These are phyloP conservation scores for Aphelocoma coerulescens DNA, from an alignment of 2,113 vertebrate genomes.

Conservation along the genomic window DNA sequence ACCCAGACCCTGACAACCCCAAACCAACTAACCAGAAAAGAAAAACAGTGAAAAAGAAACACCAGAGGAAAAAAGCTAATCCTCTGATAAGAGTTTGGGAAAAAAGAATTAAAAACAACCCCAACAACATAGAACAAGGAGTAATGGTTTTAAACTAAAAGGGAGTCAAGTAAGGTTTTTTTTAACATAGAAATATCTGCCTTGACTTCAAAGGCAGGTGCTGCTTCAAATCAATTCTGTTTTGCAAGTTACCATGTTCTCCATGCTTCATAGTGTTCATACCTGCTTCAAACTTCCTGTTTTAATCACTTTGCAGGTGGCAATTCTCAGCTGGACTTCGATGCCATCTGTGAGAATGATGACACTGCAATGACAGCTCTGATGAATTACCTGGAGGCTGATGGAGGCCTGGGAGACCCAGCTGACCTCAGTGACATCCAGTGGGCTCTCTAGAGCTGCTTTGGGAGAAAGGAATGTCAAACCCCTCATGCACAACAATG, in stretches of 20 bases:
- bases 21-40: background rate
- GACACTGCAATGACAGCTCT: conserved; percentile 87
- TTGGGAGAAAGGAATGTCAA: background rate
- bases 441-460: conserved; percentile 82
- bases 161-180: background rate
- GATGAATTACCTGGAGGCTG: conserved; percentile 91
- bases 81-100: background rate
- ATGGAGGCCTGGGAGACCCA: conserved; percentile 82
- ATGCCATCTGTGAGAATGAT: conserved; percentile 81
- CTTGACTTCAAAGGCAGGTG: background rate
- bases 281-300: accelerated
- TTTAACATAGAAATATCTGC: background rate
- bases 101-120: background rate
- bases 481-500: conserved; percentile 19
- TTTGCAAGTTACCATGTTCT: background rate
- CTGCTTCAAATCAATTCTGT: background rate
- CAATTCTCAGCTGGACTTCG: conserved; percentile 83
- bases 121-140: background rate
- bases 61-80: background rate
- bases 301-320: conserved; percentile 69
- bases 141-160: background rate
- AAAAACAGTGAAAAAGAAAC: background rate
- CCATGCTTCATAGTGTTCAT: background rate
- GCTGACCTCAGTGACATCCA: conserved; percentile 85
- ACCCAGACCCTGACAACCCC: background rate